A percentile compares a stretch with the other conserved stretches of the same genome.
Evolutionary conservation across 2,797 vertebrate genomes (phyloP).

Genomic region (Mormyrops attenuatus): DNA sequence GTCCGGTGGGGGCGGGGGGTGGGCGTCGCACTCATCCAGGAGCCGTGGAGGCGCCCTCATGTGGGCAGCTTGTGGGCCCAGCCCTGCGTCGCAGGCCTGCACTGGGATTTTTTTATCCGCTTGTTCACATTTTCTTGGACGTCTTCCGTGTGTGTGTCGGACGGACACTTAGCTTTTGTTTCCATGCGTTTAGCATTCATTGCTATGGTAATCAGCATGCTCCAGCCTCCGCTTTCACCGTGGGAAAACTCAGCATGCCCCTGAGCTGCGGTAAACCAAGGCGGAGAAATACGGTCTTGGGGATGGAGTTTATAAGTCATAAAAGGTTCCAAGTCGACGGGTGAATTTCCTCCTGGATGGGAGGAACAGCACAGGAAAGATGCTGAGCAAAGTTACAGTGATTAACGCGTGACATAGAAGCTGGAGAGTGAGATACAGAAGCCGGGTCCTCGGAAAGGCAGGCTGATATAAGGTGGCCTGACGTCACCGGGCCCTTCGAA

Average conservation of each 20-base stretch:
- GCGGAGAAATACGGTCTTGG: not conserved
- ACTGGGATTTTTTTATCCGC: not conserved
- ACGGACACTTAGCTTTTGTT: not conserved
- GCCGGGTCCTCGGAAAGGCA: not conserved
- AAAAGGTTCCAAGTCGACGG: not conserved
- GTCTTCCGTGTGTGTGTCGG: not conserved
- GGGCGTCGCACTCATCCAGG: not conserved
- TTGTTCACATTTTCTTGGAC: not conserved
- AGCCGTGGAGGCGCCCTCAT: not conserved
- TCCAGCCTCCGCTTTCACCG: not conserved
- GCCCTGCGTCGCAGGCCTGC: not conserved
- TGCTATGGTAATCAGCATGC: constrained; percentile 8
- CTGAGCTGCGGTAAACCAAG: not conserved
- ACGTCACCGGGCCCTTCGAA: not conserved
- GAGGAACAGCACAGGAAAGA: not conserved
- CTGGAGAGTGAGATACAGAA: not conserved
- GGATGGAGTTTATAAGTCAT: not conserved
- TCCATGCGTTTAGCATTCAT: not conserved
- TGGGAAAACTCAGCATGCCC: not conserved
- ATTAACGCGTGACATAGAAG: not conserved
- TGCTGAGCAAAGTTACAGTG: not conserved
- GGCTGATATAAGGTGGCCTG: not conserved
- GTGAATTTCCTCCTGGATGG: not conserved
- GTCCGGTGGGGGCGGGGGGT: not conserved
- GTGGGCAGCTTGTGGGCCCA: not conserved